Base-by-base conservation (phyloP, 30 jellyfish, hydroid and myxozoan genomes). In the Rhopilema esculentum region DNA sequence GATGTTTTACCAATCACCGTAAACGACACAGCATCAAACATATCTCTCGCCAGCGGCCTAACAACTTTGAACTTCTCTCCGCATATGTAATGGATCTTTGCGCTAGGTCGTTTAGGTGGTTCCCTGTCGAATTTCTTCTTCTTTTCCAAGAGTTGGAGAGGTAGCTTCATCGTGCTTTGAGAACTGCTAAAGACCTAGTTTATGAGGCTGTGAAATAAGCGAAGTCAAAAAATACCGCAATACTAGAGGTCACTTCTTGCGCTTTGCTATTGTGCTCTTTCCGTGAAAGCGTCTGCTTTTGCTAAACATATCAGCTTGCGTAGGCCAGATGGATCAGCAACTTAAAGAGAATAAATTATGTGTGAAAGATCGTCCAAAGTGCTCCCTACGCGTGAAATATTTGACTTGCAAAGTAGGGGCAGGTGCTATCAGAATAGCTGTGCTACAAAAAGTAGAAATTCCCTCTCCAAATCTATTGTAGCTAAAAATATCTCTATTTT, bases 61-160 rank as follows among this genome's bases (percentile, higher is more conserved):
- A 79, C 89, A 20, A 79, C 69, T 62, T 62, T 79, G 72, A 79
- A 79, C 24, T 79, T 69, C 27, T 79, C 89, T 15, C 89, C 89
- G 49, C 72, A 79, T 18, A 79, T 27, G n/a, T 79, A 79, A 32
- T 79, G 89, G 27, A 79, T 79, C 51, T 79, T 65, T 16, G 71
- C 49, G 52, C 74, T 79, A n/a, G 40, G 71, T 29, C 63, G 61
- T 24, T 64, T 52, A 30, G 69, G 72, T 0, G 66, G 66, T 16
- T 75, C 72, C 24, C 72, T 27, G 24, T 51, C 49, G 7, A 75
- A n/a, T 49, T 66, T 29, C 18, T 68, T 75, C 27, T 50, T 50
- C 72, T 29, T 71, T 0, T 62, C 23, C 19, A 71, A 50, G 21
- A 31, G 27, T 71, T 27, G 62, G 28, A 71, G 32, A 25, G n/a